Conservation (phyloP, 2,113 vertebrate species). For the Pterocles gutturalis region DNA sequence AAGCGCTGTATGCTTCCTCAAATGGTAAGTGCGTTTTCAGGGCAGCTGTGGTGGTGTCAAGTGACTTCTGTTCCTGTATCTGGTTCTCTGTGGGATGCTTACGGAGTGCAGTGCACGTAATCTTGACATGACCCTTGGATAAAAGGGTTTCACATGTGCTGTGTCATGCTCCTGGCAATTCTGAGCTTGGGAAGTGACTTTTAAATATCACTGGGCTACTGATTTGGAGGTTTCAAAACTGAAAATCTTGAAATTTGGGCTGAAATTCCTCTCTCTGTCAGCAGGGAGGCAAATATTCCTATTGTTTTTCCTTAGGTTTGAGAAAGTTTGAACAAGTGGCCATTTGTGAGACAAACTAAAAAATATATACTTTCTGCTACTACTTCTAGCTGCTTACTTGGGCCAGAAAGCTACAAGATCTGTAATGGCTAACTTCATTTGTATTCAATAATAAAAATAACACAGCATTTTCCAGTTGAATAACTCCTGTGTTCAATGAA, state of each 20-base stretch:
- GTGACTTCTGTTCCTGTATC: background rate
- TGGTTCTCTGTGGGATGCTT: background rate
- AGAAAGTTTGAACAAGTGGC: background rate
- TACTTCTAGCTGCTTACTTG: background rate
- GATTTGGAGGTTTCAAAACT: background rate
- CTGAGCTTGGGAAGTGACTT: background rate
- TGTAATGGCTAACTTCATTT: background rate
- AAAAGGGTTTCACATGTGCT: background rate
- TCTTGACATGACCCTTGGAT: background rate
- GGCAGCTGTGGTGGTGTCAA: background rate
- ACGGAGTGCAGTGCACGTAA: fast-evolving
- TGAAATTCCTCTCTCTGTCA: background rate
- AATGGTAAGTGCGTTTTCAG: slow-evolving; percentile 82
- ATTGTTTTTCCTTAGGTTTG: background rate
- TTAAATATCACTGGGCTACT: background rate
- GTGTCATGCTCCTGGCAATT: background rate
- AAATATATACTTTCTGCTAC: background rate
- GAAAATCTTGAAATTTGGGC: background rate
- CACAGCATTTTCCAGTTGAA: background rate
- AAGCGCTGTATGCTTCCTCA: slow-evolving; percentile 87
- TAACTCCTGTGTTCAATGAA: background rate
- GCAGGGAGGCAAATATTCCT: background rate
- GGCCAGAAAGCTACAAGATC: background rate
- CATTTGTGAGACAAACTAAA: background rate
- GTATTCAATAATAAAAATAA: background rate